Evolutionary conservation across 2,113 vertebrate genomes (phyloP), one percentile per base, ranked within the genome.

Genomic region (Labeo rohita): DNA sequence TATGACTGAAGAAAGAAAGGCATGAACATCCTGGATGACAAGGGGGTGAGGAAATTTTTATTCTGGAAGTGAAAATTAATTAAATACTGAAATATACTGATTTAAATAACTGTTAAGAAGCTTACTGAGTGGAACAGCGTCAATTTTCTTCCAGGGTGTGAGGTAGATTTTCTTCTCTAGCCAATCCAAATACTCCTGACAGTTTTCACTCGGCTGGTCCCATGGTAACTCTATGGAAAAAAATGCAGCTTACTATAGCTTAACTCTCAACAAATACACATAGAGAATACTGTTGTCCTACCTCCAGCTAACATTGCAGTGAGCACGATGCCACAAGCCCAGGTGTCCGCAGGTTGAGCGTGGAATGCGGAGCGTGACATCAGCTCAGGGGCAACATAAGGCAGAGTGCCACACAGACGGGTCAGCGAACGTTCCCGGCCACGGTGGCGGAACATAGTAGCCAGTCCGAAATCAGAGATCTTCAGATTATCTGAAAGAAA

Each of bases 231-330:
- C 98, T 99, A 91, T 15, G 59, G n/a, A 68, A 66, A 28, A 28
- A 68, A 39, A 86, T 0, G 10, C 65, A n/a, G 36, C 5, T 39
- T 59, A n/a, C 43, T n/a, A 61, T 9, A n/a, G 39, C 18, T 2
- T n/a, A 73, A n/a, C 18, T 73, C 39, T 45, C 5, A 2, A 73
- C 16, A 45, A 45, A 73, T 52, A 54, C 6, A 81, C 56, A 59
- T 1, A 11, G 21, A 50, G 10, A 81, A 12, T 9, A 21, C 0
- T 13, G 28, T 47, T 63, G 61, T n/a, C 81, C 80, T 89, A 98
- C 98, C 98, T 95, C 98, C 98, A 8, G 98, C 97, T 90, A 99
- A 91, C 98, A 99, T 99, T n/a, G 98, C 97, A 0, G 96, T 97
- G 23, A 99, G 97, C 21, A 99, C 98, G 43, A 99, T 97, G 2